A percentile compares a stretch with the other conserved stretches of the same genome.
phyloP scores from a whole-genome alignment of 2,888 invertebrate species.

The Eupithecia subumbrata region DNA sequence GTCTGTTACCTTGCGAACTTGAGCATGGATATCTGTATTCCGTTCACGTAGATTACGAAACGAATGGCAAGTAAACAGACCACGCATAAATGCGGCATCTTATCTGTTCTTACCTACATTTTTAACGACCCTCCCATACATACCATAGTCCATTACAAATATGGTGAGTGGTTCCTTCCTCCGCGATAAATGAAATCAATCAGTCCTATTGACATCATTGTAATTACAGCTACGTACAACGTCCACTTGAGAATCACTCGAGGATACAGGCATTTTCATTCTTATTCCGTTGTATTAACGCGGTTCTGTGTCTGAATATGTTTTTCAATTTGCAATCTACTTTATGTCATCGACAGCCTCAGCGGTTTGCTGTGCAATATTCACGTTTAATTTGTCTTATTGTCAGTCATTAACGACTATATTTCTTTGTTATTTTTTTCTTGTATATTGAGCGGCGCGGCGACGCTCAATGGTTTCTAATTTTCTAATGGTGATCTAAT shows the following conservation, averaged over 20 bases:
- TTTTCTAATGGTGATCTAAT: neutral
- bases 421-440: neutral
- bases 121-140: conserved; percentile 23
- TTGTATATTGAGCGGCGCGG: neutral
- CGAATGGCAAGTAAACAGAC: conserved; percentile 13
- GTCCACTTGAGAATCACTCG: conserved; percentile 20
- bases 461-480: neutral
- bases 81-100: neutral
- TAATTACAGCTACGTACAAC: conserved; percentile 17
- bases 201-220: conserved; percentile 23
- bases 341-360: conserved; percentile 19
- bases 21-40: neutral
- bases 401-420: neutral
- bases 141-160: conserved; percentile 24
- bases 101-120: conserved; percentile 6
- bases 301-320: conserved; percentile 4
- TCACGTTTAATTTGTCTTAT: conserved; percentile 11
- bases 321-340: conserved; percentile 25
- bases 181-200: conserved; percentile 26
- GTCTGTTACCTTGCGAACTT: neutral
- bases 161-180: conserved; percentile 18
- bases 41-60: conserved; percentile 2
- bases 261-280: conserved; percentile 12
- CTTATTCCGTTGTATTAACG: conserved; percentile 20
- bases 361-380: conserved; percentile 19